phyloP scores from a whole-genome alignment of 2,113 vertebrate species.

The Lethenteron reissneri region DNA sequence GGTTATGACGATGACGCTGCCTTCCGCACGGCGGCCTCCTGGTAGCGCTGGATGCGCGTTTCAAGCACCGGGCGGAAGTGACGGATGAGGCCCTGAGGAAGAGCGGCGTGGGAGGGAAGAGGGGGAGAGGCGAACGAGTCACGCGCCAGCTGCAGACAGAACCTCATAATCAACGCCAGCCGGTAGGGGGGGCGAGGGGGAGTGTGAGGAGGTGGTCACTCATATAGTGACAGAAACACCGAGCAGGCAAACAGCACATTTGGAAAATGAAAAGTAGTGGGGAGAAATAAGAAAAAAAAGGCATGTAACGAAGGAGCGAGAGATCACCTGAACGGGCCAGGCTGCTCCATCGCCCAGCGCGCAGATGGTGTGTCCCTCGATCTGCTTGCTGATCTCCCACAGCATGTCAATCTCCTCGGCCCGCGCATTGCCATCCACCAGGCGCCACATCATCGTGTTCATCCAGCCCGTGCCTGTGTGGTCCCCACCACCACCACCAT shows the following conservation, averaged over 20 bases:
- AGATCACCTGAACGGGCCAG: slow-evolving; percentile 67
- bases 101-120: background rate
- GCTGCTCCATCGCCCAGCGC: slow-evolving; percentile 73
- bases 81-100: slow-evolving; percentile 28
- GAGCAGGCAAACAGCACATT: background rate
- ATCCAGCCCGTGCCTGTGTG: slow-evolving; percentile 80
- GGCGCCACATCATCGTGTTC: slow-evolving; percentile 90
- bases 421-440: slow-evolving; percentile 49
- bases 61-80: slow-evolving; percentile 40
- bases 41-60: slow-evolving; percentile 23
- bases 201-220: background rate
- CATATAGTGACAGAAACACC: slow-evolving; percentile 4
- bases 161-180: no score
- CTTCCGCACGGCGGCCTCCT: no score
- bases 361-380: slow-evolving; percentile 89
- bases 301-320: no score
- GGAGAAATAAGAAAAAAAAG: background rate
- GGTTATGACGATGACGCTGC: no score
- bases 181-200: background rate
- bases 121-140: background rate
- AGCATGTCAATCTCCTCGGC: slow-evolving; percentile 62
- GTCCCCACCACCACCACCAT: no score
- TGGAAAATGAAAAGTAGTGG: background rate
- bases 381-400: slow-evolving; percentile 96
- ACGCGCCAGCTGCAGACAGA: background rate